Percentiles rank a stretch among this genome's conserved stretches.
These are phyloP conservation scores for Myiozetetes cayanensis DNA, from an alignment of 2,113 vertebrate genomes.

Conservation along the genomic window DNA sequence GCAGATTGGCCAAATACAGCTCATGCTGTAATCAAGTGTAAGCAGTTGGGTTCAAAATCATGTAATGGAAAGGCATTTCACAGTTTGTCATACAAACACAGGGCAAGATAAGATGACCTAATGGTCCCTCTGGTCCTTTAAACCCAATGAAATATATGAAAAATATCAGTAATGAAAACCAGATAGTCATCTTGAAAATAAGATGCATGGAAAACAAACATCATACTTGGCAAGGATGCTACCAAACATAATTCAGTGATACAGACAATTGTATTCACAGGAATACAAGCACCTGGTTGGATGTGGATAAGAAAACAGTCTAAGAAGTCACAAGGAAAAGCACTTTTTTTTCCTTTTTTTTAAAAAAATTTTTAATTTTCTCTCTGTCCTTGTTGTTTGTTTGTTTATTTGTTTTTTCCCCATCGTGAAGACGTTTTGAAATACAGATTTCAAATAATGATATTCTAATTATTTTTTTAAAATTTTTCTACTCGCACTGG, in stretches of 20 bases:
- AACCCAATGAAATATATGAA: neutral
- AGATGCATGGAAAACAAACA: neutral
- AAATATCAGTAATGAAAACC: conserved; percentile 19
- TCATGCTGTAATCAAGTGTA: neutral
- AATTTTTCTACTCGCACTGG: neutral
- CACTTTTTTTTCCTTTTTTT: neutral
- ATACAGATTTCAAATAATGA: neutral
- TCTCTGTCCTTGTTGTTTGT: neutral
- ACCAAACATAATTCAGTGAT: neutral
- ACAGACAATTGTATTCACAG: neutral
- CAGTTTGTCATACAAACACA: neutral
- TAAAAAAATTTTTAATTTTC: neutral
- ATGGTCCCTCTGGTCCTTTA: neutral
- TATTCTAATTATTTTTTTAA: neutral
- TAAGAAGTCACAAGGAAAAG: neutral
- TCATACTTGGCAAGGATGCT: conserved; percentile 13
- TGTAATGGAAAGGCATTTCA: neutral
- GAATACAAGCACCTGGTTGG: neutral
- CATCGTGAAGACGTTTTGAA: neutral
- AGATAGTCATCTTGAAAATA: conserved; percentile 24
- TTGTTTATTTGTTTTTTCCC: neutral
- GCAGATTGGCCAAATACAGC: neutral
- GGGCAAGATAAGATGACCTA: conserved; percentile 8
- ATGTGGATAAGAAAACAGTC: neutral
- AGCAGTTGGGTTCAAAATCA: neutral